A percentile compares a stretch with the other conserved stretches of the same genome.
Conservation (phyloP, 2,113 vertebrate genomes). For the Actenoides lindsayi region DNA sequence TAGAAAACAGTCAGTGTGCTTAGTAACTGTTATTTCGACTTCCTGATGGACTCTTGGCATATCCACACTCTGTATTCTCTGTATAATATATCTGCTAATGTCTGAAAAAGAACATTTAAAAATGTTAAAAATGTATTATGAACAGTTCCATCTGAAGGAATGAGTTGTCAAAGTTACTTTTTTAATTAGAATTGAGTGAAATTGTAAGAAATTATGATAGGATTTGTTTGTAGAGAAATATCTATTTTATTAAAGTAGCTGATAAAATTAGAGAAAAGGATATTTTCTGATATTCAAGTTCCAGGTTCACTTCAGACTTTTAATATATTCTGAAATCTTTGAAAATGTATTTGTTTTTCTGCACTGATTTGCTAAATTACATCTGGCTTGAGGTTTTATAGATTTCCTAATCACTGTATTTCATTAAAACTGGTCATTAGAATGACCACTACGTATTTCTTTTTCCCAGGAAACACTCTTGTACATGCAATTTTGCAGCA, state of each 20-base stretch:
- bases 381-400: not conserved
- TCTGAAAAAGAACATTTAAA: constrained; percentile 17
- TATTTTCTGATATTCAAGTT: not conserved
- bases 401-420: not conserved
- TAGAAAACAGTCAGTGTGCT: not conserved
- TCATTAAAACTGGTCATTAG: not conserved
- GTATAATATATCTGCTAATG: not conserved
- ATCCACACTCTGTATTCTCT: not conserved
- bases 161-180: not conserved
- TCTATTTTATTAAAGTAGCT: not conserved
- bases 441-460: not conserved
- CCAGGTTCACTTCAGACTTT: not conserved
- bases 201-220: not conserved
- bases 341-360: not conserved
- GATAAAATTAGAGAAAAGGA: not conserved
- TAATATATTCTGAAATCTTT: not conserved
- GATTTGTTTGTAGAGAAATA: not conserved
- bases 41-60: not conserved
- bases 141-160: constrained; percentile 42
- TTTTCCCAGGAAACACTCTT: not conserved
- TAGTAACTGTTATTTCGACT: not conserved
- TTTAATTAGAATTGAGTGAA: not conserved
- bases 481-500: not conserved
- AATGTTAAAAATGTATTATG: constrained; percentile 29
- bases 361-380: not conserved